Conservation (phyloP, 2,797 vertebrate species). For the Hippopotamyrus pictus region DNA sequence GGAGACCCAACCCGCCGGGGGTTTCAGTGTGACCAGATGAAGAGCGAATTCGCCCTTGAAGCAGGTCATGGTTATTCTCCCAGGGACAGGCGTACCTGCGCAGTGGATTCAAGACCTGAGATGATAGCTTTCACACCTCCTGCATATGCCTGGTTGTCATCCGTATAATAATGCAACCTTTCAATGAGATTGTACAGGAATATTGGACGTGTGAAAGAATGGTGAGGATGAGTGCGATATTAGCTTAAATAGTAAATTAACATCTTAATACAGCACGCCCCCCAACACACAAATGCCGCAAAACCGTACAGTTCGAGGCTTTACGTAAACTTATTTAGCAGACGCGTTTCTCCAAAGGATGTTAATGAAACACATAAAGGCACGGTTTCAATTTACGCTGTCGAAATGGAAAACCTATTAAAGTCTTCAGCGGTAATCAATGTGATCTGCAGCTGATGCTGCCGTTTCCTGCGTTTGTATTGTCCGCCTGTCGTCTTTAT, state of each 20-base stretch:
- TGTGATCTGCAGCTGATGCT: neutral
- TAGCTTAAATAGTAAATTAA: neutral
- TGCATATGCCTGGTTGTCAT: neutral
- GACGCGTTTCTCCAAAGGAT: neutral
- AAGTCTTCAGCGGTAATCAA: neutral
- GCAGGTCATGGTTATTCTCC: neutral
- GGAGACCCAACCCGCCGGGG: neutral
- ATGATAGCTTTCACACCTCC: neutral
- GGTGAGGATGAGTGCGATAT: neutral
- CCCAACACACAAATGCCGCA: neutral
- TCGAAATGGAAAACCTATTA: neutral
- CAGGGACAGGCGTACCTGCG: neutral
- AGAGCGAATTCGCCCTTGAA: neutral
- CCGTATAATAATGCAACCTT: neutral
- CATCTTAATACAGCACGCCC: neutral
- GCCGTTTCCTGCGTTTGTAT: neutral
- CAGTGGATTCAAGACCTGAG: neutral
- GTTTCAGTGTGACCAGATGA: neutral
- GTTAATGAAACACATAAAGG: neutral
- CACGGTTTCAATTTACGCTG: neutral
- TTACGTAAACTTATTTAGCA: neutral
- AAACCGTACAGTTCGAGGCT: neutral
- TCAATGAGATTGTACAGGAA: neutral
- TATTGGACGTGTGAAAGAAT: neutral
- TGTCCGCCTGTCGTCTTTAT: neutral